Evolutionary conservation across 2,113 vertebrate genomes (phyloP).

Genomic region (Ondatra zibethicus): DNA sequence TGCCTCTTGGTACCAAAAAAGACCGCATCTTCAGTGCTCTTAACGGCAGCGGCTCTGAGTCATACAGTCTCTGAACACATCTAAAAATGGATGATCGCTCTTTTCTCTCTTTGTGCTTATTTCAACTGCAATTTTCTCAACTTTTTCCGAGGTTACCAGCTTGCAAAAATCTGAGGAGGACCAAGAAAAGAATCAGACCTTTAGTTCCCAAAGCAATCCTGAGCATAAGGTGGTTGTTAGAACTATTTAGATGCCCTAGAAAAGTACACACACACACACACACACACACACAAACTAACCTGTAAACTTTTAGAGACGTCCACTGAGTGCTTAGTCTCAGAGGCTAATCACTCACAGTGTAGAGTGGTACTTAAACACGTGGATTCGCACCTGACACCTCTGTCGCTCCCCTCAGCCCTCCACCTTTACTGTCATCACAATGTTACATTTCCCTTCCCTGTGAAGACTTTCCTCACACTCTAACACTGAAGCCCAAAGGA

Average conservation of each 20-base stretch:
- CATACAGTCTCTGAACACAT: conserved; percentile 74
- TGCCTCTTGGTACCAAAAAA: conserved; percentile 66
- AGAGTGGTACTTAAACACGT: not conserved
- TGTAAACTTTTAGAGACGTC: not conserved
- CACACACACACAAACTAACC: no score
- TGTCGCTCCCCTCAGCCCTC: not conserved
- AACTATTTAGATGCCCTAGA: not conserved
- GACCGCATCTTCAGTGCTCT: conserved; percentile 51
- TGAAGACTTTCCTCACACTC: not conserved
- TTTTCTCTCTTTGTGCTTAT: conserved; percentile 65
- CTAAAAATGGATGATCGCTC: conserved; percentile 74
- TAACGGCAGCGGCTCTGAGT: conserved; percentile 74
- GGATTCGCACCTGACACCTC: not conserved
- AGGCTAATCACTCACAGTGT: not conserved
- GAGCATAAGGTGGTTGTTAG: not conserved
- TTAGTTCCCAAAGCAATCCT: conserved; percentile 45
- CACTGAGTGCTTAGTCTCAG: not conserved
- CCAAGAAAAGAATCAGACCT: conserved; percentile 60
- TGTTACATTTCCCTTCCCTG: not conserved
- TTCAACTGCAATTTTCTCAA: conserved; percentile 72
- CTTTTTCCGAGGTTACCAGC: conserved; percentile 74
- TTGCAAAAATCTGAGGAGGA: conserved; percentile 59
- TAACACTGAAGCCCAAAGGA: not conserved
- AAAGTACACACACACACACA: not conserved
- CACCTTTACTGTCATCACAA: no score